Evolutionary conservation across 2,797 vertebrate species (phyloP).

Genomic region (Sphenopsis melanotis): DNA sequence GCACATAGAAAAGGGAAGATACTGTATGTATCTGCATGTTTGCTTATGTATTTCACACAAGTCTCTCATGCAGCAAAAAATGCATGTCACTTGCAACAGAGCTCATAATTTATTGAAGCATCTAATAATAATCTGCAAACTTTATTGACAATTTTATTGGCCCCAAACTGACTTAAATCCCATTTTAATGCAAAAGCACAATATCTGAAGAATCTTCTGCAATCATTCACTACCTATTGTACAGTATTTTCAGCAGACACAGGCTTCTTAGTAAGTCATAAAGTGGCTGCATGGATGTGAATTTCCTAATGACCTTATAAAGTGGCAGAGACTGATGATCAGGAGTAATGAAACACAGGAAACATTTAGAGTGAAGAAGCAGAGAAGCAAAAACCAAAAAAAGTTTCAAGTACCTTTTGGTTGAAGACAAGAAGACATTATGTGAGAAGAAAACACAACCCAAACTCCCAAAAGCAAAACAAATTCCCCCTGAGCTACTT

Average conservation of each 20-base stretch:
- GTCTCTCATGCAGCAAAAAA: not conserved
- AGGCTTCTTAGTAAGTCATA: not conserved
- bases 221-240: not conserved
- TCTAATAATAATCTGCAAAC: not conserved
- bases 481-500: not conserved
- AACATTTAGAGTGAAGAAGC: not conserved
- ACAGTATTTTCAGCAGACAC: not conserved
- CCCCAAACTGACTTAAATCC: not conserved
- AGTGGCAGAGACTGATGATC: not conserved
- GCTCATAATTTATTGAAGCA: not conserved
- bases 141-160: not conserved
- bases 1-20: not conserved
- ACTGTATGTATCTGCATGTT: not conserved
- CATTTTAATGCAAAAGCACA: not conserved
- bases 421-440: not conserved
- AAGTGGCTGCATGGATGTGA: not conserved
- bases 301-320: not conserved
- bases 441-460: not conserved
- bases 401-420: not conserved
- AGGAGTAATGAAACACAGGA: not conserved
- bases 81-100: not conserved
- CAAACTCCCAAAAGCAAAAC: not conserved
- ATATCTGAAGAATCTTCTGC: not conserved
- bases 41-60: not conserved
- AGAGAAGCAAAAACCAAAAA: not conserved